Conservation (phyloP, 2,113 vertebrate genomes). For the Nothoprocta pentlandii region DNA sequence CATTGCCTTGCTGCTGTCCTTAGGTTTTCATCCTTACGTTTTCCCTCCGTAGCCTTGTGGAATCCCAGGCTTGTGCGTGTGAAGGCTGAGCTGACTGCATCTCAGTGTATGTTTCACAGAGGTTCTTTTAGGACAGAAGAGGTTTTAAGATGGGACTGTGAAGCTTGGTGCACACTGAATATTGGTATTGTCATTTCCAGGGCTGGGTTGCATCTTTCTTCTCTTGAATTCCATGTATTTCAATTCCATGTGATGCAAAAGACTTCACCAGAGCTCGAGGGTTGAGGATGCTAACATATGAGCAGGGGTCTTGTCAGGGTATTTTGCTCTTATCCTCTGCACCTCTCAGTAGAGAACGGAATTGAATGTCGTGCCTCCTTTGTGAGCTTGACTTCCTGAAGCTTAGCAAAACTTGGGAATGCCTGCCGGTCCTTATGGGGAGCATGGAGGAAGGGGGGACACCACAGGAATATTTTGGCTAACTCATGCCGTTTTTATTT, state of each 20-base stretch:
- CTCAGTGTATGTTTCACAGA: fast-evolving
- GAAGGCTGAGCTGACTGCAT: background rate
- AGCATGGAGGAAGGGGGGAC: fast-evolving
- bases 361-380: background rate
- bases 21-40: background rate
- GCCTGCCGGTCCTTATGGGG: fast-evolving
- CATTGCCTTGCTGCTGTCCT: background rate
- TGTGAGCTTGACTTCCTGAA: background rate
- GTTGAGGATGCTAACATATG: background rate
- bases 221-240: background rate
- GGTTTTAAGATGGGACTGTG: background rate
- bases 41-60: background rate
- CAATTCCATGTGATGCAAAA: fast-evolving
- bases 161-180: background rate
- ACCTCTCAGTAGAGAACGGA: background rate
- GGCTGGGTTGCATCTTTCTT: background rate
- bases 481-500: background rate
- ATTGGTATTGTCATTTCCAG: background rate
- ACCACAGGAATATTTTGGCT: background rate
- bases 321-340: background rate
- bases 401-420: background rate
- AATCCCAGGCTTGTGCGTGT: background rate
- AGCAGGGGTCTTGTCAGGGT: background rate
- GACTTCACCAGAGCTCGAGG: background rate
- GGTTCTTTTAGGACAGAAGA: background rate